These are phyloP conservation scores for Rhopalosiphum nymphaeae DNA, from an alignment of 2,888 invertebrate species.

Conservation along the genomic window DNA sequence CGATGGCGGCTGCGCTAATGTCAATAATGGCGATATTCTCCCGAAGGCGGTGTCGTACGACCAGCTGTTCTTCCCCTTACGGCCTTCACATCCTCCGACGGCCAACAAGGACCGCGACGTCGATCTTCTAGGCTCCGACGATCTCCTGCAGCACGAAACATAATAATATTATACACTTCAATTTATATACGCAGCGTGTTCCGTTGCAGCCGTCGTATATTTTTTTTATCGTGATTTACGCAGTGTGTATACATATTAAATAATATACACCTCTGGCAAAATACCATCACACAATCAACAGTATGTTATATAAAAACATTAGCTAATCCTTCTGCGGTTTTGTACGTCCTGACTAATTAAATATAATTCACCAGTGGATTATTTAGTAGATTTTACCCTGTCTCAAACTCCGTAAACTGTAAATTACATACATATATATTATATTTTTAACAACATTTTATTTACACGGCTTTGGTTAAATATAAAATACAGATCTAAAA, in stretches of 20 bases:
- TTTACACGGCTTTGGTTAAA: too few relatives aligned
- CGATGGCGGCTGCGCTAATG: slow-evolving; percentile 1
- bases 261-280: not conserved
- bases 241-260: not conserved
- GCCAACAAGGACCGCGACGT: not conserved
- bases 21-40: slow-evolving; percentile 5
- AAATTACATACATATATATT: too few relatives aligned
- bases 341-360: too few relatives aligned
- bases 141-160: not conserved
- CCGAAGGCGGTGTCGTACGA: not conserved
- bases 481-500: too few relatives aligned
- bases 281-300: not conserved
- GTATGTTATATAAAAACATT: not conserved
- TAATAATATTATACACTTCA: too few relatives aligned
- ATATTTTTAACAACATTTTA: too few relatives aligned
- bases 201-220: not conserved
- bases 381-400: too few relatives aligned
- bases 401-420: too few relatives aligned
- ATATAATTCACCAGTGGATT: too few relatives aligned
- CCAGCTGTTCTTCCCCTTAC: not conserved
- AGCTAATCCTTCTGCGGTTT: too few relatives aligned
- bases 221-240: not conserved
- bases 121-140: not conserved
- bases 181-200: not conserved
- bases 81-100: not conserved